Percentiles rank a stretch among this genome's conserved stretches.
Conservation (phyloP, 2,797 vertebrate genomes). For the Danio albolineatus region DNA sequence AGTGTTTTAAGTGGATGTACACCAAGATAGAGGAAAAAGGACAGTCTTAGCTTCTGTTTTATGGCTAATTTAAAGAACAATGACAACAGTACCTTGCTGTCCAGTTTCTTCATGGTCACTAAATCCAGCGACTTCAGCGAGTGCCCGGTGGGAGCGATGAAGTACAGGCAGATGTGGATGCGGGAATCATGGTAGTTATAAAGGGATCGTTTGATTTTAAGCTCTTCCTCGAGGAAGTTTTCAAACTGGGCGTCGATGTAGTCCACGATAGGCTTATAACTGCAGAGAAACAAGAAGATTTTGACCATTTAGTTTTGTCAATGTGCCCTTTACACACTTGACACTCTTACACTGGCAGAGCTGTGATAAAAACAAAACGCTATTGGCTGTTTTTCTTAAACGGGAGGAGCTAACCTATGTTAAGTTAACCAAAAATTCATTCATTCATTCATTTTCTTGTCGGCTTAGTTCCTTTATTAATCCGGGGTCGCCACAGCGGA, state of each 20-base stretch:
- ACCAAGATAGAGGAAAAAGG: no score
- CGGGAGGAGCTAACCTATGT: no score
- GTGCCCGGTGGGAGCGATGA: constrained; percentile 94
- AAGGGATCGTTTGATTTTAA: constrained; percentile 94
- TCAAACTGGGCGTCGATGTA: constrained; percentile 98
- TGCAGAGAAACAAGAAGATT: constrained; percentile 69
- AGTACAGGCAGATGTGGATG: constrained; percentile 95
- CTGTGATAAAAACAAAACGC: no score
- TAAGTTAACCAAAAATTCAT: no score
- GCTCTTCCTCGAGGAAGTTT: constrained; percentile 93
- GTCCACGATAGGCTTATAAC: constrained; percentile 94
- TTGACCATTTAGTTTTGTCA: not conserved
- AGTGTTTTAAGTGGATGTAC: no score
- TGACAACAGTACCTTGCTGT: constrained; percentile 87
- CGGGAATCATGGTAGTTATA: constrained; percentile 91
- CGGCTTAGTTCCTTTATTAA: no score
- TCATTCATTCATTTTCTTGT: no score
- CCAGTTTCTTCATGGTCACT: constrained; percentile 97
- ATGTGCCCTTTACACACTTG: no score
- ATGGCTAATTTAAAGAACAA: no score
- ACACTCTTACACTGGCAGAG: not conserved
- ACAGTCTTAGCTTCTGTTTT: no score
- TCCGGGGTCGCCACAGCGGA: no score
- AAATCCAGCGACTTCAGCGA: constrained; percentile 95
- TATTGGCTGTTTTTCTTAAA: no score